Evolutionary conservation across 2,888 invertebrate genomes (phyloP).

Genomic region (Ichneumoninae sp.): DNA sequence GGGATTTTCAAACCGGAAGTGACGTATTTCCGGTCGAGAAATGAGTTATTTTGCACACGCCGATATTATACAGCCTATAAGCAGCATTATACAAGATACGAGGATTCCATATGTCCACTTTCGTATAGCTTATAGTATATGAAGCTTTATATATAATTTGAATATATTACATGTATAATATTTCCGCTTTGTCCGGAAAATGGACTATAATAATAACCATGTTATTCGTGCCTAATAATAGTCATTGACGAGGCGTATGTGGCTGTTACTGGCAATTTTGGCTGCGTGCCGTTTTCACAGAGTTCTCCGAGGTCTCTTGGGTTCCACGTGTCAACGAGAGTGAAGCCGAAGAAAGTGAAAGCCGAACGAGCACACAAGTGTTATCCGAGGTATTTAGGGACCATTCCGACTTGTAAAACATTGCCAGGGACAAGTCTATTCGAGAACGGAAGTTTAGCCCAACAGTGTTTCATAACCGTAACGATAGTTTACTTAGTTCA

Average conservation of each 20-base stretch:
- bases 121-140: background rate
- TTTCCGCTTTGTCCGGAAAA: background rate
- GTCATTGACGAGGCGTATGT: background rate
- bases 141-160: background rate
- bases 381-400: slow-evolving; percentile 14
- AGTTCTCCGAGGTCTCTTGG: background rate
- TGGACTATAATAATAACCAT: background rate
- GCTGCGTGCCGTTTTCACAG: background rate
- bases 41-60: too few relatives aligned
- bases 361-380: slow-evolving; percentile 1
- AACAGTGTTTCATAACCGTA: slow-evolving; percentile 50
- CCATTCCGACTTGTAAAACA: slow-evolving; percentile 17
- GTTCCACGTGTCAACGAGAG: slow-evolving; percentile 4
- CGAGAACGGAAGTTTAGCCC: slow-evolving; percentile 16
- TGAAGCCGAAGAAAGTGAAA: slow-evolving; percentile 11
- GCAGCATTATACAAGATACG: background rate
- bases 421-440: slow-evolving; percentile 25
- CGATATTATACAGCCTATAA: background rate
- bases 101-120: background rate
- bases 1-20: too few relatives aligned
- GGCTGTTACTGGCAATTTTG: background rate
- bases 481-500: slow-evolving; percentile 50
- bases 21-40: too few relatives aligned
- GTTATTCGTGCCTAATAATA: background rate
- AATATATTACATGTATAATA: background rate